These are phyloP conservation scores for Aythya baeri DNA, from an alignment of 2,113 vertebrate genomes.

Conservation along the genomic window DNA sequence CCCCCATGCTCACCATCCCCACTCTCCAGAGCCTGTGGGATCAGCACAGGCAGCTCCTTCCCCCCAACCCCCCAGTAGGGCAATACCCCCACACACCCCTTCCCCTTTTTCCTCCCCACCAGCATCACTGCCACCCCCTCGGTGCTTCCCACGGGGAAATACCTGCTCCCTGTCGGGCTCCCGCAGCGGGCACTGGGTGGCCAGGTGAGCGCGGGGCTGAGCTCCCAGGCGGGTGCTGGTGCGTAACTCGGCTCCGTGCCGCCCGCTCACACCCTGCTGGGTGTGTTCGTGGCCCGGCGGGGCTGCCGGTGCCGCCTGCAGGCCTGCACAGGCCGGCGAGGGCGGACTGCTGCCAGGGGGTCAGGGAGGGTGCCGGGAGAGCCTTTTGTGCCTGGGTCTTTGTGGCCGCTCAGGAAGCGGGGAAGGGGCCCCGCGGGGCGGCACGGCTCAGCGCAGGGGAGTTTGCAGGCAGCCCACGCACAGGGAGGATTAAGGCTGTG, in stretches of 20 bases:
- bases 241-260: neutral
- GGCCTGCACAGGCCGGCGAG: constrained; percentile 47
- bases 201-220: neutral
- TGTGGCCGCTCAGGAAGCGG: neutral
- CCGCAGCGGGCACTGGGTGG: neutral
- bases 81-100: neutral
- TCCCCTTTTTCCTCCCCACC: neutral
- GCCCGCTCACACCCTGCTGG: constrained; percentile 30
- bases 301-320: neutral
- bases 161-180: constrained; percentile 1
- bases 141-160: neutral
- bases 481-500: neutral
- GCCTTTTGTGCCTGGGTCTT: neutral
- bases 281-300: constrained; percentile 33
- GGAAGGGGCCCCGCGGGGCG: constrained; percentile 23
- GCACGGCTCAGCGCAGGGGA: neutral
- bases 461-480: constrained; percentile 55
- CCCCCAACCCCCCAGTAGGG: neutral
- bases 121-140: neutral
- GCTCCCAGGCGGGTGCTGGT: neutral
- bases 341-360: neutral
- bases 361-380: neutral
- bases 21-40: accelerated
- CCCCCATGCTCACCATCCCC: accelerated
- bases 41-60: neutral